These are phyloP conservation scores for Psophia crepitans DNA, from an alignment of 2,113 vertebrate genomes.

Conservation along the genomic window DNA sequence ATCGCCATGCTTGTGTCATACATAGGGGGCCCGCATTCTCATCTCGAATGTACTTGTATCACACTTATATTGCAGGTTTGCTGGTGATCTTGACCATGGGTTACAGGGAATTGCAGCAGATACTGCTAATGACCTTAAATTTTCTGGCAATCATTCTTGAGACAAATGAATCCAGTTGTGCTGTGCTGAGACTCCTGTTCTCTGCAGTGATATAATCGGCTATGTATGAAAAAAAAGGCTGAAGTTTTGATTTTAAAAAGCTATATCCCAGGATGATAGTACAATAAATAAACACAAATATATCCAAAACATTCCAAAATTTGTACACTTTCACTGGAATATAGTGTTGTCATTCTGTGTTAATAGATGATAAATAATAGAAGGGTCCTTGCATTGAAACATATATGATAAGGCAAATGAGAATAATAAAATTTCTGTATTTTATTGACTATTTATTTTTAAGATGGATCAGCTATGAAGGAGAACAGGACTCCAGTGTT, in stretches of 20 bases:
- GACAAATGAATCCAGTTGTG: background rate
- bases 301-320: background rate
- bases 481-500: background rate
- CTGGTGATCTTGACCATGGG: background rate
- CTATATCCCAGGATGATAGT: background rate
- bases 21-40: background rate
- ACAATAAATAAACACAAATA: background rate
- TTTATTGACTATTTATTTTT: background rate
- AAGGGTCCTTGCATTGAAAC: background rate
- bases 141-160: background rate
- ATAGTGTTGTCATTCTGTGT: background rate
- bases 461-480: background rate
- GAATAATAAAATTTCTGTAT: background rate
- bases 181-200: background rate
- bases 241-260: background rate
- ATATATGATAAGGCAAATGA: background rate
- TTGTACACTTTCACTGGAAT: background rate
- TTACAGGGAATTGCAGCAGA: background rate
- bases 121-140: background rate
- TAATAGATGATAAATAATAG: background rate
- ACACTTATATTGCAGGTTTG: background rate
- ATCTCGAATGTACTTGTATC: background rate
- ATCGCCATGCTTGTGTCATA: background rate
- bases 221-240: background rate
- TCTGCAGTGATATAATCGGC: background rate